Evolutionary conservation across 2,113 vertebrate species (phyloP), one percentile per base, ranked within the genome.

Genomic region (Miniopterus natalensis): DNA sequence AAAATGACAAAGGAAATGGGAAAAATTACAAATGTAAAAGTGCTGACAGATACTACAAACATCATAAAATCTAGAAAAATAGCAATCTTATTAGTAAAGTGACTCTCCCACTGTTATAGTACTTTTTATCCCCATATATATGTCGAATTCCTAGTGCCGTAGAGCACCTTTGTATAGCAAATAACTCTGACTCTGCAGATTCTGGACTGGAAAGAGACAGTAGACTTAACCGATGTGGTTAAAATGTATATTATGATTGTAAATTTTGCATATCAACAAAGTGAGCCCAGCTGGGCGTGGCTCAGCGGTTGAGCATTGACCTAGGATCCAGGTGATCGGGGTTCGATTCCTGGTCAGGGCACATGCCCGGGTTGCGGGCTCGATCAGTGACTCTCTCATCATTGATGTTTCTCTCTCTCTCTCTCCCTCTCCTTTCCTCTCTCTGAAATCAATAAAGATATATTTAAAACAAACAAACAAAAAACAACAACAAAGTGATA

Each of bases 51-150:
- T n/a, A 53, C 13, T 8, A 73, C 23, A 77, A 65, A 25, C 6
- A 11, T 79, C 66, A 63, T 9, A 90, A 94, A 89, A 81, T 77
- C n/a, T 31, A 77, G 36, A 94, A 85, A 77, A 66, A 40, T n/a
- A 74, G 20, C 18, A 79, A 9, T 71, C 25, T 25, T 53, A n/a
- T 25, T 78, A 86, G 74, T 57, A 90, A 83, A 25, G 8, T 53
- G 12, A 83, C 27, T 66, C 31, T 66, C 63, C 59, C 61, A 55
- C 9, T 40, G 57, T 14, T 66, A 17, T 47, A 12, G 17, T 40
- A 65, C 40, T 36, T 15, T 18, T 81, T 31, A 36, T 3, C 9
- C 3, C 5, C 10, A 18, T 40, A 53, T 0, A 1, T 71, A 77
- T 25, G 27, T 79, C 80, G n/a, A 74, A 40, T 65, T 84, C 31